Base-by-base conservation (phyloP, 2,113 vertebrate genomes). In the Oplegnathus fasciatus region DNA sequence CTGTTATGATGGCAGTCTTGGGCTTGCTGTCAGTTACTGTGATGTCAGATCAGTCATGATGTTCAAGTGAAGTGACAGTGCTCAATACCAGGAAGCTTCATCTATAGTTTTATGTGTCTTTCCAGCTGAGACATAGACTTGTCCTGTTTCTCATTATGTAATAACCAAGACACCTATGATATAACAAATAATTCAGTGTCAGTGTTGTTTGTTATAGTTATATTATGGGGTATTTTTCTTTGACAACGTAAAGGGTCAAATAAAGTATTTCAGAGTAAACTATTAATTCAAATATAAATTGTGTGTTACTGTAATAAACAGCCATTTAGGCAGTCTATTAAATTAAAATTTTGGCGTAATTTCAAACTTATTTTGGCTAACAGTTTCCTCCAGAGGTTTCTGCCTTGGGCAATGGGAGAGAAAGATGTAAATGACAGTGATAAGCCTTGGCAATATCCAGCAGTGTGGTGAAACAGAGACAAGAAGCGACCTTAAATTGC, bases 361-460 rank as follows among this genome's bases (percentile, higher is more conserved):
- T 48, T 61, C 57, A 52, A 11, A 64, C 14, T 34, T 15, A 4
- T 40, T 67, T 18, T 44, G 40, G 18, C 32, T 11, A 9, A 32
- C 11, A 46, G 1, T 4, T 13, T 72, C 28, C 11, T n/a, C 22
- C 32, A 58, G 24, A 50, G 14, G 30, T 60, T 37, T 79, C n/a
- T 44, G 62, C 83, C 77, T 68, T 20, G 55, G 86, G 69, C 55
- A 54, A 37, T 11, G 28, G 26, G 40, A 76, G 26, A 82, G 50
- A 85, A 46, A 81, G 80, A 90, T 89, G 82, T 86, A 89, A 92
- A 86, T 88, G 88, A 88, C 81, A 40, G 73, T 60, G 89, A 92
- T 84, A 88, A 86, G 58, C 79, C 70, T 50, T 34, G 40, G 85
- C 50, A 30, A 77, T 61, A 55, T 85, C 75, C 72, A 91, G 74